Conservation (phyloP, 2,888 invertebrate genomes). For the Acanthosoma haemorrhoidale region DNA sequence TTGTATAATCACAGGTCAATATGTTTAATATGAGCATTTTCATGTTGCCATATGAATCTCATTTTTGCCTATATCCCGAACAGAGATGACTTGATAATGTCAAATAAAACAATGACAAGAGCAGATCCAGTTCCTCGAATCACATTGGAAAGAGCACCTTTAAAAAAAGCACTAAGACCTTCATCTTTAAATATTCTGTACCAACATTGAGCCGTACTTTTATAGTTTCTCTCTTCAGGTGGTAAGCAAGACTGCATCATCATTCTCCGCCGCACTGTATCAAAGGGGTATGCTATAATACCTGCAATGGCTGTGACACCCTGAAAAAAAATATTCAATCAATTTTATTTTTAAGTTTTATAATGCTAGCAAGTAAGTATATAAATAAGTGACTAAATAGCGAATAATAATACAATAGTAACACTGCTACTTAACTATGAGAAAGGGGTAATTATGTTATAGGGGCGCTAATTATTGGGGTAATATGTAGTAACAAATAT, state of each 20-base stretch:
- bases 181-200: slow-evolving; percentile 75
- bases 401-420: no score
- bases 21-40: no score
- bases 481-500: no score
- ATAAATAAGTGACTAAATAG: slow-evolving; percentile 41
- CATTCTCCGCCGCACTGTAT: slow-evolving; percentile 93
- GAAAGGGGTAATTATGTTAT: no score
- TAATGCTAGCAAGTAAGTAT: no score
- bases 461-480: no score
- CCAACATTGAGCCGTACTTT: slow-evolving; percentile 89
- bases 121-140: slow-evolving; percentile 93
- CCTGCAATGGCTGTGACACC: slow-evolving; percentile 82
- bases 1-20: no score
- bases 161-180: slow-evolving; percentile 84
- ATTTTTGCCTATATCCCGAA: no score
- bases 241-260: slow-evolving; percentile 97
- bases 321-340: no score
- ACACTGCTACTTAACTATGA: no score
- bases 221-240: slow-evolving; percentile 77
- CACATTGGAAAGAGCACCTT: slow-evolving; percentile 92
- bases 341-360: no score
- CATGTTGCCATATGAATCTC: no score
- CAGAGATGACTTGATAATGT: slow-evolving; percentile 70
- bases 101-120: slow-evolving; percentile 86
- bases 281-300: slow-evolving; percentile 93